Evolutionary conservation across 2,797 vertebrate genomes (phyloP).

Genomic region (Rousettus madagascariensis): DNA sequence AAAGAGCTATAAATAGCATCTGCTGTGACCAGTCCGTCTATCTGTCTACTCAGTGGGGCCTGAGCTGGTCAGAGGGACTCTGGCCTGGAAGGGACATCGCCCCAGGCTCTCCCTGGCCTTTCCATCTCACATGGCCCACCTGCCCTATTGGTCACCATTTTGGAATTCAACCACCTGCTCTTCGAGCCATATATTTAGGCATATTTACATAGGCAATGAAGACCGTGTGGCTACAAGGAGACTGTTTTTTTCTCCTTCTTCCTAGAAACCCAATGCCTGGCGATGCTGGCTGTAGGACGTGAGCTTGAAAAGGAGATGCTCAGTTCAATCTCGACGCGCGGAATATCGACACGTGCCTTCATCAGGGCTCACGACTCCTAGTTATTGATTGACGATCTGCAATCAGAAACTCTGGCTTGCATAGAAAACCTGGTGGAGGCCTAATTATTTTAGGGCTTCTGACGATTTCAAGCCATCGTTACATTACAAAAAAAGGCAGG

Average conservation of each 20-base stretch:
- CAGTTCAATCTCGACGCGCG: not conserved
- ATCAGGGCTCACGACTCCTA: not conserved
- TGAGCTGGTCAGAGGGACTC: not conserved
- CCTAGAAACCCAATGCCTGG: accelerated
- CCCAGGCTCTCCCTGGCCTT: no score
- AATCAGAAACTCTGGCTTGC: not conserved
- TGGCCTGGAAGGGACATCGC: not conserved
- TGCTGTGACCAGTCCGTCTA: accelerated
- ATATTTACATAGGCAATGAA: constrained; percentile 48
- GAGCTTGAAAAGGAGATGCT: not conserved
- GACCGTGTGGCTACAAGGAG: not conserved
- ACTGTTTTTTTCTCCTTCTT: not conserved
- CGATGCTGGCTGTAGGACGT: accelerated
- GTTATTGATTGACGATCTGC: not conserved
- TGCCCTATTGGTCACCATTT: accelerated
- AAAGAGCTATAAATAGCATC: accelerated
- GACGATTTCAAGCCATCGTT: no score
- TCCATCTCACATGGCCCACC: accelerated
- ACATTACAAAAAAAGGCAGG: accelerated
- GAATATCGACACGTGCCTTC: not conserved
- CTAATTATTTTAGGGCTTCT: no score
- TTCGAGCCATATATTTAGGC: constrained; percentile 39
- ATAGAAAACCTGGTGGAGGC: no score
- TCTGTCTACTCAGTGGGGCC: no score
- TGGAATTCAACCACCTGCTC: not conserved